A percentile compares a stretch with the other conserved stretches of the same genome.
These are phyloP conservation scores for Entomyzon cyanotis DNA, from an alignment of 2,113 vertebrate genomes.

Conservation along the genomic window DNA sequence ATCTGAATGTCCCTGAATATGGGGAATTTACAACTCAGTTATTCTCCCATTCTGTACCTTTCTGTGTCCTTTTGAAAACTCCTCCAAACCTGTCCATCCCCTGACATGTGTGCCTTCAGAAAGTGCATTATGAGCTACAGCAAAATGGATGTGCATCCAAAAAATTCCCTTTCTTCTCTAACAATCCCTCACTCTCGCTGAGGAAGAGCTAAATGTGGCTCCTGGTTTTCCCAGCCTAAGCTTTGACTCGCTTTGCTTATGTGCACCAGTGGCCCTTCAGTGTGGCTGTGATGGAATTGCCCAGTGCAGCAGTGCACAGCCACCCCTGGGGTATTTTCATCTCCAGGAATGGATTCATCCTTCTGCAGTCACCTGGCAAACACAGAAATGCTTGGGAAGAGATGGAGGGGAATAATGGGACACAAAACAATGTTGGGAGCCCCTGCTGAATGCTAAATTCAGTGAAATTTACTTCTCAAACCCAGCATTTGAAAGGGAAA, in stretches of 20 bases:
- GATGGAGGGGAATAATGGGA: not conserved
- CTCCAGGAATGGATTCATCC: not conserved
- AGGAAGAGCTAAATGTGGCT: not conserved
- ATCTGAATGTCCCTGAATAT: not conserved
- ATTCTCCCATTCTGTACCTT: not conserved
- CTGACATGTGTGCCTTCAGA: not conserved
- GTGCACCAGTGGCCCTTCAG: not conserved
- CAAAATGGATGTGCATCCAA: not conserved
- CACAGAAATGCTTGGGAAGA: not conserved
- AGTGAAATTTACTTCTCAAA: not conserved
- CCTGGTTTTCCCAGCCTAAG: not conserved
- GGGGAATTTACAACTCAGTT: not conserved
- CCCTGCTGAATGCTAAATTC: not conserved
- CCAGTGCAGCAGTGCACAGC: not conserved
- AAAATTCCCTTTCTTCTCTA: not conserved
- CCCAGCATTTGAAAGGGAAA: not conserved
- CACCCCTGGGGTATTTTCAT: not conserved
- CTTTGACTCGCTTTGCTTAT: not conserved
- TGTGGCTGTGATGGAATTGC: not conserved
- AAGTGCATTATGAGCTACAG: not conserved
- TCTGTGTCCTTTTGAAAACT: not conserved
- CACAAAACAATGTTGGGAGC: not conserved
- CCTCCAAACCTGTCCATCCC: not conserved
- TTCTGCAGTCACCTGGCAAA: not conserved
- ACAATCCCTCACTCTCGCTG: not conserved